phyloP scores from a whole-genome alignment of 1,140 invertebrate species.

The Leptinotarsa undecemlineata region DNA sequence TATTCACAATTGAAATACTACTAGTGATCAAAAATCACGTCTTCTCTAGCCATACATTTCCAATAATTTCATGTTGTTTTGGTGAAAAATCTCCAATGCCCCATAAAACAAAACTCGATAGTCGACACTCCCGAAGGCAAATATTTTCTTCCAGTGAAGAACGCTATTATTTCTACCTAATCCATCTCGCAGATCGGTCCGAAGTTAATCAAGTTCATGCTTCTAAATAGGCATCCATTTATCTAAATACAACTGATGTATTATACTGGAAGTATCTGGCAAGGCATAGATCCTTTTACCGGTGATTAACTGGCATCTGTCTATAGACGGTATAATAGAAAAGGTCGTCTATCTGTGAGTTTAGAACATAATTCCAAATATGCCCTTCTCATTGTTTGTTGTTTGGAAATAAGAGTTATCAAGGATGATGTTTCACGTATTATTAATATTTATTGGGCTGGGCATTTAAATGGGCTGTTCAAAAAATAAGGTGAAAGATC shows the following conservation, averaged over 20 bases:
- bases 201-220: conserved; percentile 25
- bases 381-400: too few species aligned
- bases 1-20: too few species aligned
- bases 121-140: too few species aligned
- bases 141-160: too few species aligned
- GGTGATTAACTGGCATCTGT: conserved; percentile 26
- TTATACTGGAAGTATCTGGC: conserved; percentile 22
- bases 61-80: too few species aligned
- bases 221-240: conserved; percentile 24
- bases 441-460: too few species aligned
- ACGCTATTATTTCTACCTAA: neutral
- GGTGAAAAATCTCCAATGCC: too few species aligned
- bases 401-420: neutral
- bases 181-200: conserved; percentile 19
- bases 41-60: too few species aligned
- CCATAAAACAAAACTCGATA: too few species aligned
- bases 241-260: conserved; percentile 27
- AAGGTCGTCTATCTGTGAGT: conserved; percentile 20
- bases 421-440: neutral
- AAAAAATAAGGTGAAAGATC: too few species aligned
- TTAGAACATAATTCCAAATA: conserved; percentile 13
- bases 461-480: too few species aligned
- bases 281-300: conserved; percentile 23
- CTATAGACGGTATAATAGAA: conserved; percentile 22
- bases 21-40: too few species aligned